Evolutionary conservation across 2,113 vertebrate species (phyloP), one percentile per base, ranked within the genome.

Genomic region (Salvelinus alpinus): DNA sequence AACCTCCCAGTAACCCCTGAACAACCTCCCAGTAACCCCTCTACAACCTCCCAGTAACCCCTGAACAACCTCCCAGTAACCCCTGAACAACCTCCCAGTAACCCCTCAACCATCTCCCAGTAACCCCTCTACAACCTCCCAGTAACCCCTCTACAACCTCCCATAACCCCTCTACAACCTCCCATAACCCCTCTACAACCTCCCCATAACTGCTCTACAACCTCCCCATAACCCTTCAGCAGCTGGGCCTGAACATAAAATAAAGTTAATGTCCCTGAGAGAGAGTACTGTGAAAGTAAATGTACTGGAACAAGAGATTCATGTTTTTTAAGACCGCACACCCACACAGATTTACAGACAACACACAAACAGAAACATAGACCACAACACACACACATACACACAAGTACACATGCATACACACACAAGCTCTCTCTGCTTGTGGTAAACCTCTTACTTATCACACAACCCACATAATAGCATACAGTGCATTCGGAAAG

Each of bases 61-160:
- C n/a, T n/a, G n/a, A n/a, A n/a, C 72, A 31, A 80, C 72, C 81
- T 81, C 78, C 81, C 75, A 6, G 47, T 48, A 66, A 81, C 78
- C 79, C 31, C 31, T 31, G 62, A 48, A 44, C 72, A 31, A 80
- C 73, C 81, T 82, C 78, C 81, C 75, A 7, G 47, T 48, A 66
- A 81, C 79, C 79, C 31, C 31, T 34, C 65, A 48, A 44, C 72
- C 27, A 80, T 72, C 82, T 82, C 78, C 82, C 75, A 7, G 54
- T 48, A 66, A 81, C 79, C 79, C 31, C 27, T 29, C 25, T 14
- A 34, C 72, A 31, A 80, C 73, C 82, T 81, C 82, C 75, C 18
- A 62, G 24, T 48, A 66, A 81, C 78, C 79, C 31, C 31, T 34
- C 65, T 57, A 44, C 72, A 31, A 80, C 73, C 82, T 82, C 78